A percentile compares a stretch with the other conserved stretches of the same genome.
phyloP scores from a whole-genome alignment of 2,888 invertebrate species.

The Ophion ventricosus region DNA sequence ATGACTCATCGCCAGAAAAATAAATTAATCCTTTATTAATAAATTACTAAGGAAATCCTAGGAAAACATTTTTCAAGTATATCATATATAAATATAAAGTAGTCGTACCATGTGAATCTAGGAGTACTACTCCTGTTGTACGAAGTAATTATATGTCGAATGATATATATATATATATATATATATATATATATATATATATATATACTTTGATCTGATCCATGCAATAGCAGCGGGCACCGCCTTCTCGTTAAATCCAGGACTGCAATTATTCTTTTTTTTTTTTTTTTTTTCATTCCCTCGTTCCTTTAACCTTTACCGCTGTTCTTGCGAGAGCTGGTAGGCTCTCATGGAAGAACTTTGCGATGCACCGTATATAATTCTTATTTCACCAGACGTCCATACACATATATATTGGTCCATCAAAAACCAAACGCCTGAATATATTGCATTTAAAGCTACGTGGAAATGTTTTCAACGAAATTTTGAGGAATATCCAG shows the following conservation, averaged over 20 bases:
- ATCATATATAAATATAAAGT: too few relatives aligned
- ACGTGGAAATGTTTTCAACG: too few relatives aligned
- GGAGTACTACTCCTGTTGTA: not conserved
- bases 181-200: not conserved
- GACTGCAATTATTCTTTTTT: constrained; percentile 50
- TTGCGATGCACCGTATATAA: constrained; percentile 19
- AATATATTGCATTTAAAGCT: too few relatives aligned
- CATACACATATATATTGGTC: too few relatives aligned
- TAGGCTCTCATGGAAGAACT: constrained; percentile 25
- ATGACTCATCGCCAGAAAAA: too few relatives aligned
- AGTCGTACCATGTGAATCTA: not conserved
- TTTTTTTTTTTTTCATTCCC: constrained; percentile 41
- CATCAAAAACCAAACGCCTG: too few relatives aligned
- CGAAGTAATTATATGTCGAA: constrained; percentile 4
- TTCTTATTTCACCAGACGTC: constrained; percentile 24
- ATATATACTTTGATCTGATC: constrained; percentile 1
- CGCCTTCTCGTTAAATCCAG: constrained; percentile 58
- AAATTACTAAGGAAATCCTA: too few relatives aligned
- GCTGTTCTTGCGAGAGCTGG: constrained; percentile 26
- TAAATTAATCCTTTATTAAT: too few relatives aligned
- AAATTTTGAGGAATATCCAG: too few relatives aligned
- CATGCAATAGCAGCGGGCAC: constrained; percentile 51
- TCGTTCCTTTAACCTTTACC: constrained; percentile 55
- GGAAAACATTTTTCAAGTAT: too few relatives aligned
- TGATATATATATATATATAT: constrained; percentile 11